Evolutionary conservation across 2,797 vertebrate species (phyloP).

Genomic region (Scarus forsteni): DNA sequence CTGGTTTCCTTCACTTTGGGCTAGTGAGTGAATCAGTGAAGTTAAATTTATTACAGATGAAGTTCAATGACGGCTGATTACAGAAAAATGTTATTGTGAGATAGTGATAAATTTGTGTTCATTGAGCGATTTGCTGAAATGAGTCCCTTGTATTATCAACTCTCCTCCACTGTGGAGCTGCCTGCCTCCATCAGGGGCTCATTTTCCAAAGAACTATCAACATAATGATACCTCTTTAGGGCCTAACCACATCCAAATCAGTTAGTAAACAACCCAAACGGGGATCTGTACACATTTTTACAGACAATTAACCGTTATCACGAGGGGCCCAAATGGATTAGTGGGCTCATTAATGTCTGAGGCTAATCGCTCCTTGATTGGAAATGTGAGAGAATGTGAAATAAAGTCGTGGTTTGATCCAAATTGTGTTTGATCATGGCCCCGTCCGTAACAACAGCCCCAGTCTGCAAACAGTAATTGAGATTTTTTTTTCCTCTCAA

Average conservation of each 20-base stretch:
- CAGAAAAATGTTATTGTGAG: slow-evolving; percentile 63
- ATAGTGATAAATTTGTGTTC: slow-evolving; percentile 62
- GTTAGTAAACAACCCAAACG: slow-evolving; percentile 86
- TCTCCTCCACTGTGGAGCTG: slow-evolving; percentile 69
- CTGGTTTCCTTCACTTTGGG: slow-evolving; percentile 33
- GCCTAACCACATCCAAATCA: slow-evolving; percentile 87
- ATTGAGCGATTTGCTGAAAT: slow-evolving; percentile 58
- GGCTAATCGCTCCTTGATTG: slow-evolving; percentile 87
- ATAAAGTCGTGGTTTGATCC: slow-evolving; percentile 79
- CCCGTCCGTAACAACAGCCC: slow-evolving; percentile 66
- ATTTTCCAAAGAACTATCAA: slow-evolving; percentile 84
- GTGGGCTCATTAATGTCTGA: slow-evolving; percentile 86
- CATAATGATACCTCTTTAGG: slow-evolving; percentile 86
- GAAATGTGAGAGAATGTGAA: slow-evolving; percentile 83
- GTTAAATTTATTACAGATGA: slow-evolving; percentile 52
- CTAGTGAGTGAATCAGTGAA: slow-evolving; percentile 44
- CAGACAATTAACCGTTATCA: slow-evolving; percentile 88
- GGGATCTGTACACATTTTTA: slow-evolving; percentile 88
- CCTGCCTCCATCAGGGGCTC: slow-evolving; percentile 81
- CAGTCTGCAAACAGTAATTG: slow-evolving; percentile 76
- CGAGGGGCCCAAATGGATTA: slow-evolving; percentile 84
- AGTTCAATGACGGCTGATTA: slow-evolving; percentile 55
- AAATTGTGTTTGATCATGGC: slow-evolving; percentile 84
- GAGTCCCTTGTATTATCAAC: slow-evolving; percentile 71
- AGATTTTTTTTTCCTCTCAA: slow-evolving; percentile 40